Percentiles rank a stretch among this genome's conserved stretches.
These are phyloP conservation scores for Drosophila cardini DNA, from an alignment of 1,140 invertebrate genomes.

Conservation along the genomic window DNA sequence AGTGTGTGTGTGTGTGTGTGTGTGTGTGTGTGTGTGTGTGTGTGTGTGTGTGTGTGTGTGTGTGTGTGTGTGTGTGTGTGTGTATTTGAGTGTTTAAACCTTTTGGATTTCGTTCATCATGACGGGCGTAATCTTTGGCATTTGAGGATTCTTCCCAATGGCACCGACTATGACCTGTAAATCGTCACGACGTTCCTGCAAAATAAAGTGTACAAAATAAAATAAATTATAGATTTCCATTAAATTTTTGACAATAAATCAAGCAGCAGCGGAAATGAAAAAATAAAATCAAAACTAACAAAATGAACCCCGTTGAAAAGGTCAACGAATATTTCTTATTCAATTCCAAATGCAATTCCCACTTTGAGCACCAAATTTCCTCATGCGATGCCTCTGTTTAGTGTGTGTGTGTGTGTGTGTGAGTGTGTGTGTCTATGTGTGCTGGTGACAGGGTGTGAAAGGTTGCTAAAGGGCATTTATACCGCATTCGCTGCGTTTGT, in stretches of 20 bases:
- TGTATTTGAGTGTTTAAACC: constrained; percentile 46
- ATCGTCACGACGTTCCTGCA: constrained; percentile 83
- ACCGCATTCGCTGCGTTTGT: constrained; percentile 68
- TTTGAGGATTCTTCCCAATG: constrained; percentile 79
- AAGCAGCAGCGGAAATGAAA: constrained; percentile 40
- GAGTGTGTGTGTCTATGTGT: background rate
- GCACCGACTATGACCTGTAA: constrained; percentile 81
- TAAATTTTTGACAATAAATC: constrained; percentile 34
- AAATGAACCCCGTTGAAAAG: constrained; percentile 54
- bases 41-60: too few relatives aligned
- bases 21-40: too few relatives aligned
- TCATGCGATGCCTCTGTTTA: constrained; percentile 33
- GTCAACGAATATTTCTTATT: constrained; percentile 58
- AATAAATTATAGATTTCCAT: constrained; percentile 14
- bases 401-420: constrained; percentile 1
- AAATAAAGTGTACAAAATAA: constrained; percentile 4
- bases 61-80: too few relatives aligned
- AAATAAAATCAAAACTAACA: constrained; percentile 11
- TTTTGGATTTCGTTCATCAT: constrained; percentile 84
- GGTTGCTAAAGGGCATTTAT: constrained; percentile 20
- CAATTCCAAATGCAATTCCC: constrained; percentile 66
- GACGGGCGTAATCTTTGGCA: constrained; percentile 76
- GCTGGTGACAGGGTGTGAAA: background rate
- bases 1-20: background rate
- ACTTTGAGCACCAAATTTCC: constrained; percentile 23